Percentiles rank a stretch among this genome's conserved stretches.
Conservation (phyloP, 1,140 invertebrate species). For the Sitophilus oryzae region DNA sequence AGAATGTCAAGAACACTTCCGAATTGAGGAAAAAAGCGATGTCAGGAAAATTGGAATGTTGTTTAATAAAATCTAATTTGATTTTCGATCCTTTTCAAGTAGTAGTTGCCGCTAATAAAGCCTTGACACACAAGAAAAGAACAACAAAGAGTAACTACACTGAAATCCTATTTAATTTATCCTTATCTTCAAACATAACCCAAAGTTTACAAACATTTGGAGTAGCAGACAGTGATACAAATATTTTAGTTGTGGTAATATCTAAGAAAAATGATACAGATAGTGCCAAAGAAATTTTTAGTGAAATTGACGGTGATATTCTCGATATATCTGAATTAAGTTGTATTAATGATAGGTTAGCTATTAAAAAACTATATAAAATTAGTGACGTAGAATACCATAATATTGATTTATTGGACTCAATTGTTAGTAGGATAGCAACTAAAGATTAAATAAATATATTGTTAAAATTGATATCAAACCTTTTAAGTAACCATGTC, state of each 20-base stretch:
- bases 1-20: constrained; percentile 54
- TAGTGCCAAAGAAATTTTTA: constrained; percentile 21
- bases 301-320: constrained; percentile 29
- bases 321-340: constrained; percentile 26
- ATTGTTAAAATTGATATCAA: constrained; percentile 16
- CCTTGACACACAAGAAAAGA: constrained; percentile 52
- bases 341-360: constrained; percentile 22
- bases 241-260: constrained; percentile 54
- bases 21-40: constrained; percentile 51
- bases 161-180: constrained; percentile 65
- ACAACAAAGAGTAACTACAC: constrained; percentile 58
- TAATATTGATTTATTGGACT: constrained; percentile 31
- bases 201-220: constrained; percentile 61
- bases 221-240: constrained; percentile 50
- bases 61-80: constrained; percentile 55
- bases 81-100: constrained; percentile 62
- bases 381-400: constrained; percentile 29
- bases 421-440: constrained; percentile 37
- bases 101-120: constrained; percentile 61
- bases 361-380: constrained; percentile 32
- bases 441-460: constrained; percentile 29
- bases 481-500: constrained; percentile 74
- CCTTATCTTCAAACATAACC: constrained; percentile 61
- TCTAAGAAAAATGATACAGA: constrained; percentile 39
- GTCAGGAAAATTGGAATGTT: constrained; percentile 52